These are phyloP conservation scores for Heliconius charithonia DNA, from an alignment of 2,888 invertebrate genomes.

Conservation along the genomic window DNA sequence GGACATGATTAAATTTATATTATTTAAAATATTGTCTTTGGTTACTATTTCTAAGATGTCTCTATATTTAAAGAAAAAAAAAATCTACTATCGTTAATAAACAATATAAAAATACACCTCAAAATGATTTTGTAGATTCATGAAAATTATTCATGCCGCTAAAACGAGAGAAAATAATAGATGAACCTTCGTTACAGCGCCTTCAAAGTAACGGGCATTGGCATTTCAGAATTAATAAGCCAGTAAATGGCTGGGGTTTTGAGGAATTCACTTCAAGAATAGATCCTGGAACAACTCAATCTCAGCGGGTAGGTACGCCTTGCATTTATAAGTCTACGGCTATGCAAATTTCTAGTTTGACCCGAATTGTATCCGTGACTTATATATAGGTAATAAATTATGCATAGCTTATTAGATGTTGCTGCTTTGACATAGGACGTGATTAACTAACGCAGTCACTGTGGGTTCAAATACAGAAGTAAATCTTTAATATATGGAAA, in stretches of 20 bases:
- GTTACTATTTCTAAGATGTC: no score
- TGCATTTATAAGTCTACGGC: slow-evolving; percentile 36
- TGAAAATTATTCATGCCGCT: slow-evolving; percentile 60
- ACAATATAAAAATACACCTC: no score
- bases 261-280: slow-evolving; percentile 68
- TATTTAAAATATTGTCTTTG: no score
- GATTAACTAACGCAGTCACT: neutral
- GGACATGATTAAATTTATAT: no score
- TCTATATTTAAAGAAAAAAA: no score
- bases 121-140: neutral
- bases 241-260: slow-evolving; percentile 60
- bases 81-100: no score
- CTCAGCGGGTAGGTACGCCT: slow-evolving; percentile 31
- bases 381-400: slow-evolving; percentile 6
- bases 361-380: slow-evolving; percentile 20
- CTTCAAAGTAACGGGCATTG: slow-evolving; percentile 63
- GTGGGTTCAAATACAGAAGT: no score
- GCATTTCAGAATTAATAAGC: slow-evolving; percentile 74
- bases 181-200: slow-evolving; percentile 62
- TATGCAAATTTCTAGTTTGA: slow-evolving; percentile 37
- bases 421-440: neutral
- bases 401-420: neutral
- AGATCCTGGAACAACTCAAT: slow-evolving; percentile 38
- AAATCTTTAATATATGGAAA: no score
- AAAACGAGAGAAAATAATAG: slow-evolving; percentile 65